phyloP scores from a whole-genome alignment of 2,113 vertebrate genomes.

The Cervus canadensis region DNA sequence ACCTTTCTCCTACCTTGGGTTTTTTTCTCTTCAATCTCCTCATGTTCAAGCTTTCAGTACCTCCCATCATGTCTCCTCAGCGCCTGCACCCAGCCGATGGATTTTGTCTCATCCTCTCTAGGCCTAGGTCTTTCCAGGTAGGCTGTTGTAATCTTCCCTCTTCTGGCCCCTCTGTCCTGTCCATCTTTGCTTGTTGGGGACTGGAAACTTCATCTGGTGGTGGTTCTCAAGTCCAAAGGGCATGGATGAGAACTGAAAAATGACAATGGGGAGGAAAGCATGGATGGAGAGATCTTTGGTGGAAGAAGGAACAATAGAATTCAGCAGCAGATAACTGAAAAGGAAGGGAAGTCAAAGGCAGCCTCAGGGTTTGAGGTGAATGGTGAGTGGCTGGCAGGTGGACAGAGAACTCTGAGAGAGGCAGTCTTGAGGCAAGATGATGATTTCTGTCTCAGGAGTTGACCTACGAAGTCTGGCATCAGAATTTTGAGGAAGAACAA shows the following conservation, averaged over 20 bases:
- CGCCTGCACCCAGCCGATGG: fast-evolving
- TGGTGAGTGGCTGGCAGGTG: not conserved
- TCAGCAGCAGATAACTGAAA: not conserved
- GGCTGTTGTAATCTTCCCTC: not conserved
- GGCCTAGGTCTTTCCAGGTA: not conserved
- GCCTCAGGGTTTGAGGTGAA: not conserved
- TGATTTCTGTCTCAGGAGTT: not conserved
- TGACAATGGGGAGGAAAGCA: not conserved
- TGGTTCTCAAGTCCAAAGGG: not conserved
- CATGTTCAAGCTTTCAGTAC: not conserved
- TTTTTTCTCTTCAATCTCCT: not conserved
- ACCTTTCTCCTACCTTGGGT: not conserved
- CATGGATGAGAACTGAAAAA: not conserved
- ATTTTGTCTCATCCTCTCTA: not conserved
- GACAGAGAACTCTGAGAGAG: not conserved
- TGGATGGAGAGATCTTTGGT: not conserved
- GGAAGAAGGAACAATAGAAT: not conserved
- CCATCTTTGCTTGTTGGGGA: not conserved
- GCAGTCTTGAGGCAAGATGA: not conserved
- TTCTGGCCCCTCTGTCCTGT: not conserved
- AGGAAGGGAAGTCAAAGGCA: not conserved
- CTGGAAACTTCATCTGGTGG: not conserved
- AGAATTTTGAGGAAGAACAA: not conserved
- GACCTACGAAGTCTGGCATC: not conserved
- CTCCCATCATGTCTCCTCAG: not conserved